Evolutionary conservation across 53 echinoderm and acorn worm genomes (phyloP).

Genomic region (Pentamera pediparva): DNA sequence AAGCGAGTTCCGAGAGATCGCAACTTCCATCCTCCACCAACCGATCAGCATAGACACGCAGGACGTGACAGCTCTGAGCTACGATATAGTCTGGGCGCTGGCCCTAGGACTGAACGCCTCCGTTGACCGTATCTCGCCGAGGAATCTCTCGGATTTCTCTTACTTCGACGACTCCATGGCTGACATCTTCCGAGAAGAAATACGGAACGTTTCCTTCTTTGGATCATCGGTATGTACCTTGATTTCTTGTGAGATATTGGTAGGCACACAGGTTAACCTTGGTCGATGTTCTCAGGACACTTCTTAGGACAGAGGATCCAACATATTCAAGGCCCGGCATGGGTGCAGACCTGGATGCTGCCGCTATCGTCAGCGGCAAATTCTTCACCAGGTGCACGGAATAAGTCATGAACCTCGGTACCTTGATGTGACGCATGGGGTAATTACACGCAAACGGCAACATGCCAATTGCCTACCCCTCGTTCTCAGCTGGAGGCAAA

Average conservation of each 20-base stretch:
- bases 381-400: no score
- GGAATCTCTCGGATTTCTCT: constrained; percentile 26
- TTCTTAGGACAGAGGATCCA: no score
- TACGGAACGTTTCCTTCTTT: constrained; percentile 32
- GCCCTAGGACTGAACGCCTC: constrained; percentile 47
- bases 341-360: no score
- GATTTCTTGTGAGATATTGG: neutral
- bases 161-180: constrained; percentile 36
- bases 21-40: neutral
- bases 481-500: no score
- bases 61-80: constrained; percentile 38
- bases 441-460: no score
- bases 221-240: constrained; percentile 58
- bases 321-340: no score
- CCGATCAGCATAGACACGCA: constrained; percentile 22
- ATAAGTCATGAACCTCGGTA: no score
- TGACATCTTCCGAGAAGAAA: constrained; percentile 8
- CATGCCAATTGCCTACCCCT: no score
- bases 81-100: constrained; percentile 62
- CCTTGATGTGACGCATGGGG: no score
- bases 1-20: constrained; percentile 19
- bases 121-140: neutral
- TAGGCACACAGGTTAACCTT: neutral
- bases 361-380: no score
- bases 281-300: no score